Base-by-base conservation (phyloP, 2,888 invertebrate genomes). In the Acanthacorydalis orientalis region DNA sequence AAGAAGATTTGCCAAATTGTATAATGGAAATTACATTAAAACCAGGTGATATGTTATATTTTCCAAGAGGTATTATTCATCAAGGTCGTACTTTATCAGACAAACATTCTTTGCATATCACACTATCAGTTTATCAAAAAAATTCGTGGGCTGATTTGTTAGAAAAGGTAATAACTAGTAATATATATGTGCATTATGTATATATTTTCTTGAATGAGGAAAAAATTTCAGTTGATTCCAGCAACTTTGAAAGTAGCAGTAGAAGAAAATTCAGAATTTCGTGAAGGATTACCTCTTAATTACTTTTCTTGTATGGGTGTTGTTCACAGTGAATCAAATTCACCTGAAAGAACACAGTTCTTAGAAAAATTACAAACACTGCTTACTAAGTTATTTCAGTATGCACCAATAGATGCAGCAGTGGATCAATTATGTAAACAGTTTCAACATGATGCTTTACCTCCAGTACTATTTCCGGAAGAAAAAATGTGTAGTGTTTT, bases 41-140 rank as follows among this genome's bases (percentile, higher is more conserved):
- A 59, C 80, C 90, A 4, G 95, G 95, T 1, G 96, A 96, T 63
- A 62, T 96, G 56, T 69, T 98, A 1, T 98, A 97, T 64, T 89
- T 97, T 59, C 97, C 97, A 1, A 73, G 89, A 45, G 90, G 90
- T 48, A 80, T 77, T 23, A 86, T 90, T 47, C 90, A 90, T 61
- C 87, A 93, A 68, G 93, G 83, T 1, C 69, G 75, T 47, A 86
- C 92, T 1, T 73, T 83, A 51, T 74, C 79, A 12, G 79, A 83
- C 34, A 70, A 74, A 31, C 93, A 97, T 68, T 96, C 96, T 1
- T 72, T 97, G 2, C 97, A 98, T 63, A 78, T 97, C 6, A 98
- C 97, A 0, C 68, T 97, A 4, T 95, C 93, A 44, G 82, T 88
- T 57, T 92, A 88, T 60, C 95, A 96, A 60, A 82, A 80, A 57